A percentile compares a stretch with the other conserved stretches of the same genome.
Conservation (phyloP, 2,113 vertebrate genomes). For the Harpagus bidentatus region DNA sequence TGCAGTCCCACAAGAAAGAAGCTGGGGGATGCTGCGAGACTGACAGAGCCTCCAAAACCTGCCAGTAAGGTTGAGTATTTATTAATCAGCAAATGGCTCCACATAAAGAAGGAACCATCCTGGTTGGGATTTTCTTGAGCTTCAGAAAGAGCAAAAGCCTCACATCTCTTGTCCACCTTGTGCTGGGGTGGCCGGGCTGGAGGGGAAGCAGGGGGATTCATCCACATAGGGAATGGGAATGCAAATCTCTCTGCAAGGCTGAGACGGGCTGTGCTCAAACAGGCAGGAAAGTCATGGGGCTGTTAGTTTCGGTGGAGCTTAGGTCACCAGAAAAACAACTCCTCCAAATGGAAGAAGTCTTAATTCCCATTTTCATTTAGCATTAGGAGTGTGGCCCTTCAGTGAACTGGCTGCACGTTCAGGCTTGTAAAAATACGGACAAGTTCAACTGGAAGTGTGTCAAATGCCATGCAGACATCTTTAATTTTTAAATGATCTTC, state of each 20-base stretch:
- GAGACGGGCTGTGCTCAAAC: background rate
- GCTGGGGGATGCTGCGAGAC: background rate
- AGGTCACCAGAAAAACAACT: background rate
- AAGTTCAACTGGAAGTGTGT: background rate
- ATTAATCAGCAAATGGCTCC: background rate
- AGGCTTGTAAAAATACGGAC: background rate
- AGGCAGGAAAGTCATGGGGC: background rate
- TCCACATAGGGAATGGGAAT: background rate
- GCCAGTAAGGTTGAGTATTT: background rate
- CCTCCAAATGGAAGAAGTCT: background rate
- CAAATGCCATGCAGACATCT: background rate
- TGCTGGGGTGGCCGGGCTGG: background rate
- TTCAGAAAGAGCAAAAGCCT: background rate
- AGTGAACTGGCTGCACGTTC: background rate
- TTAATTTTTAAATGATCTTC: conserved; percentile 7
- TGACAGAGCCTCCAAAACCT: background rate
- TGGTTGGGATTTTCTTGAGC: background rate
- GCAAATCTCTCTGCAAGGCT: background rate
- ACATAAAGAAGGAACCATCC: background rate
- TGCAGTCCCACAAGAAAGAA: background rate
- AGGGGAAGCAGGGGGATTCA: background rate
- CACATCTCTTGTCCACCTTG: background rate
- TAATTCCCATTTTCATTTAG: background rate
- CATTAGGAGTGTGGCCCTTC: background rate
- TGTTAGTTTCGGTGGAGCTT: background rate